Percentiles rank a stretch among this genome's conserved stretches.
These are phyloP conservation scores for Tuta absoluta DNA, from an alignment of 2,888 invertebrate genomes.

Conservation along the genomic window DNA sequence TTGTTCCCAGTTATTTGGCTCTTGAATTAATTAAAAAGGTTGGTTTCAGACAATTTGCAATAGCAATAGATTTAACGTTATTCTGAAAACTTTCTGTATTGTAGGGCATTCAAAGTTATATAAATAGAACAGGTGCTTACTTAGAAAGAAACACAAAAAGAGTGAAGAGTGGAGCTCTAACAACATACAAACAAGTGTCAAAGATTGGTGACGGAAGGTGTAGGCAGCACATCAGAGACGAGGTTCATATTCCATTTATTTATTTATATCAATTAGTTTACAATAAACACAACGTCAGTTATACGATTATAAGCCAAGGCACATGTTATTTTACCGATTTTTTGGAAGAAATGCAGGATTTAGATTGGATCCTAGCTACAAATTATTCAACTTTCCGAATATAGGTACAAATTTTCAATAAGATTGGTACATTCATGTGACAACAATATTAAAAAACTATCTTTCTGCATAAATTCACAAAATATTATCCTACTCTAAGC, in stretches of 20 bases:
- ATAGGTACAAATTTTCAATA: constrained; percentile 78
- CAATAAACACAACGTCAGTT: constrained; percentile 67
- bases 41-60: constrained; percentile 2
- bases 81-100: constrained; percentile 7
- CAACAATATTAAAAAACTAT: constrained; percentile 82
- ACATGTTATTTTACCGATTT: constrained; percentile 71
- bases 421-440: constrained; percentile 81
- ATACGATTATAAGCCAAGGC: constrained; percentile 77
- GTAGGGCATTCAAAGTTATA: not conserved
- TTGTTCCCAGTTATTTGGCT: constrained; percentile 21
- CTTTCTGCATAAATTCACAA: constrained; percentile 79
- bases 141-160: not conserved
- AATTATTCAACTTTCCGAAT: constrained; percentile 81
- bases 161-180: constrained; percentile 10
- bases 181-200: constrained; percentile 27
- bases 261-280: constrained; percentile 53
- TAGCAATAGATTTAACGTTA: constrained; percentile 7
- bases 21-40: constrained; percentile 3
- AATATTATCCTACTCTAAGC: constrained; percentile 80
- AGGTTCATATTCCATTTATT: constrained; percentile 39
- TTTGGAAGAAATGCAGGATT: constrained; percentile 75
- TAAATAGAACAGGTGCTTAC: constrained; percentile 5
- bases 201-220: constrained; percentile 36
- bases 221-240: constrained; percentile 63
- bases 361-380: constrained; percentile 81